Evolutionary conservation across 2,797 vertebrate species (phyloP).

Genomic region (Neostethus bicornis): DNA sequence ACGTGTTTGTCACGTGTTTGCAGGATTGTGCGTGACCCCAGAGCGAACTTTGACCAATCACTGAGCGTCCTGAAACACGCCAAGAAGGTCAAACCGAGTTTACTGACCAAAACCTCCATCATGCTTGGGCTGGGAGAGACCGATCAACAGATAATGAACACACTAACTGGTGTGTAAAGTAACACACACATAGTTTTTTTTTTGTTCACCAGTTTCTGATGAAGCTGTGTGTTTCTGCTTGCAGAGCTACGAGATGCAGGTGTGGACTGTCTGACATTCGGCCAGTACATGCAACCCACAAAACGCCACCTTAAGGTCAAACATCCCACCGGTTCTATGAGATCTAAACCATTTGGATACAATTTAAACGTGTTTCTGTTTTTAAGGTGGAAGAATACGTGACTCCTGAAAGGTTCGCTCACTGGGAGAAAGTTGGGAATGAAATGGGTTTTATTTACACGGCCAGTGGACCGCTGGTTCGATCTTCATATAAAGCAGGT

Average conservation of each 20-base stretch:
- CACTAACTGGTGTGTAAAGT: slow-evolving; percentile 82
- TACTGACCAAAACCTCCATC: slow-evolving; percentile 94
- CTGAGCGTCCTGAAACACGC: slow-evolving; percentile 87
- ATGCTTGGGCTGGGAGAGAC: slow-evolving; percentile 96
- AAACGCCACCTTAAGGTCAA: slow-evolving; percentile 95
- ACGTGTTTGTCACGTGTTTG: slow-evolving; percentile 9
- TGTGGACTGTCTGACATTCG: slow-evolving; percentile 95
- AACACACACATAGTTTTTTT: background rate
- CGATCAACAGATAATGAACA: slow-evolving; percentile 83
- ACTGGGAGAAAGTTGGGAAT: slow-evolving; percentile 93
- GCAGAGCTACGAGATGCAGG: slow-evolving; percentile 87
- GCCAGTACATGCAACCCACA: slow-evolving; percentile 99
- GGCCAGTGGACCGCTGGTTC: slow-evolving; percentile 94
- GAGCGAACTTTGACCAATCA: slow-evolving; percentile 93
- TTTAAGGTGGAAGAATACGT: slow-evolving; percentile 93
- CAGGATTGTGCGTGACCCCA: slow-evolving; percentile 91
- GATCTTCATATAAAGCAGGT: slow-evolving; percentile 99
- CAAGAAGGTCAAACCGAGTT: slow-evolving; percentile 82
- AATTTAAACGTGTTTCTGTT: background rate
- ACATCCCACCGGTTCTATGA: too few species aligned
- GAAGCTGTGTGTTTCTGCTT: slow-evolving; percentile 27
- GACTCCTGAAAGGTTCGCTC: slow-evolving; percentile 92
- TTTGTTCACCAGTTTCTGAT: slow-evolving; percentile 4
- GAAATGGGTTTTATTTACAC: slow-evolving; percentile 95
- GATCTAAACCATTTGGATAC: background rate